Evolutionary conservation across 2,113 vertebrate genomes (phyloP).

Genomic region (Panthera uncia): DNA sequence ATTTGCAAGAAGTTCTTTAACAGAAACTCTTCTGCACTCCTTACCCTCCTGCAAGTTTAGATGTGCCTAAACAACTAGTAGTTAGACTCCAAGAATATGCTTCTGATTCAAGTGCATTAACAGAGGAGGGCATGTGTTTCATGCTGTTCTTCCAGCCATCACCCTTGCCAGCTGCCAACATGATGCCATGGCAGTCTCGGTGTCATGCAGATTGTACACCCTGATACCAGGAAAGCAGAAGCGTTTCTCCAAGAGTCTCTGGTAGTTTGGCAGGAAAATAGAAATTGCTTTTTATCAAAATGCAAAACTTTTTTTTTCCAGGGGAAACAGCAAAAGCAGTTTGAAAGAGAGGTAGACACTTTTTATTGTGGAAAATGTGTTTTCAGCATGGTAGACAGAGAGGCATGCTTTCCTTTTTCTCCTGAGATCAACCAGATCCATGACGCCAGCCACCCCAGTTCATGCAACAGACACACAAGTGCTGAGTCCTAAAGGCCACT

Average conservation of each 20-base stretch:
- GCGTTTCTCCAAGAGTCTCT: not conserved
- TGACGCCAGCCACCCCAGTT: rapidly evolving
- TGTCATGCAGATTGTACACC: not conserved
- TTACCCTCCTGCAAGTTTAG: not conserved
- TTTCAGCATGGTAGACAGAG: not conserved
- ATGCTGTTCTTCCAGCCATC: not conserved
- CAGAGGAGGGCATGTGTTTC: not conserved
- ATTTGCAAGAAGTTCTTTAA: not conserved
- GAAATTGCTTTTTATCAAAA: constrained; percentile 49
- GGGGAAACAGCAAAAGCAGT: not conserved
- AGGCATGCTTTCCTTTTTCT: not conserved
- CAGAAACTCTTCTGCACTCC: not conserved
- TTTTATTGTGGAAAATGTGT: not conserved
- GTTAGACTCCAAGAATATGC: rapidly evolving
- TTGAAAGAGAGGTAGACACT: not conserved
- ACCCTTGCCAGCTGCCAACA: not conserved
- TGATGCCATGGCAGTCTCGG: rapidly evolving
- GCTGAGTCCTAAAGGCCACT: rapidly evolving
- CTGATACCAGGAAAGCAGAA: constrained; percentile 22
- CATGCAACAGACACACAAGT: not conserved
- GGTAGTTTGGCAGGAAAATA: constrained; percentile 22
- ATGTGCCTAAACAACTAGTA: not conserved
- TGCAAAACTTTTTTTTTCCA: not conserved
- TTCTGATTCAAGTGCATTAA: not conserved
- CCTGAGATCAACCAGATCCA: not conserved